Base-by-base conservation (phyloP, 53 echinoderm and acorn worm species). In the Apostichopus leukothele region DNA sequence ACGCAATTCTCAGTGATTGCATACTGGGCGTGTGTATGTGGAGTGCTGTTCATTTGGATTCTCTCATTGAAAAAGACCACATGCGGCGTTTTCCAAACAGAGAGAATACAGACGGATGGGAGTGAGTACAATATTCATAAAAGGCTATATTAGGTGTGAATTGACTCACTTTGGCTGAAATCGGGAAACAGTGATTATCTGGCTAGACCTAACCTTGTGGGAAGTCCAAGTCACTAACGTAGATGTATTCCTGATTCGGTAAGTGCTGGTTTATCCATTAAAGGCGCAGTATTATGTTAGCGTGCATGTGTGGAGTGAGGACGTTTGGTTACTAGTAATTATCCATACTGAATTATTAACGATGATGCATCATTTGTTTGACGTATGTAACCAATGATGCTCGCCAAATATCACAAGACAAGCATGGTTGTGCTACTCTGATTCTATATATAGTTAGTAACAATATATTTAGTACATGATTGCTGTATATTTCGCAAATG, bases 81-180 rank as follows among this genome's bases (percentile, higher is more conserved):
- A 63, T 63, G 63, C 63, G 16, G 11, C 63, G 63, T 63, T 63
- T 13, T 16, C 63, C 63, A 63, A 63, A 63, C 63, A 63, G 12
- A 63, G 63, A 16, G 63, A 13, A 13, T 63, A 63, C n/a, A 53
- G 39, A 39, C 39, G 39, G 39, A 39, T 39, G 39, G 39, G 39
- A 39, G 39, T 39, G 39, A 39, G 79, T 79, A 13, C 79, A 79
- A 79, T 79, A 79, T 79, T 79, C 79, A 79, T 51, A 79, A 52
- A 79, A 79, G 79, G 53, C 51, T 19, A 16, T 16, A 19, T 52
- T 53, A 53, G 16, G 79, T 79, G 79, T 79, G 53, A 79, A 79
- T 51, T 39, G 14, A 52, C 51, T 79, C 79, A 79, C 50, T 52
- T 50, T 79, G 50, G 52, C 53, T 19, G 79, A 79, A 52, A 79